Conservation (phyloP, 2,888 invertebrate genomes). For the Polymixis lichenea region DNA sequence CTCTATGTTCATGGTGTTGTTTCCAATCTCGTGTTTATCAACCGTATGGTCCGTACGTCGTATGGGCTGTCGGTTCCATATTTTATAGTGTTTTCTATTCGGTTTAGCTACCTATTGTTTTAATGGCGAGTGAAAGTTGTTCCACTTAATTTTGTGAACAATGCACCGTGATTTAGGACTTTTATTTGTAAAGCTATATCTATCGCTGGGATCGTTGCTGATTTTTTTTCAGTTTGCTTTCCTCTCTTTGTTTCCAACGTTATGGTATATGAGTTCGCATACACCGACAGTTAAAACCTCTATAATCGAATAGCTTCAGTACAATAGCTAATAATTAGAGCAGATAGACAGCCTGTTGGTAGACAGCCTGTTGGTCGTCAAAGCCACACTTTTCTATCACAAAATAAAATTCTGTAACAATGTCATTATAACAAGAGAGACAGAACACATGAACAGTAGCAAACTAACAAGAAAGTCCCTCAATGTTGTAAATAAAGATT, state of each 20-base stretch:
- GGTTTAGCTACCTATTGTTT: constrained; percentile 64
- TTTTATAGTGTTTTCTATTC: constrained; percentile 52
- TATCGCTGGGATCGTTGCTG: constrained; percentile 40
- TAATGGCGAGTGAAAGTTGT: constrained; percentile 63
- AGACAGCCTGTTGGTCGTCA: background rate
- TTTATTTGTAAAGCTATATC: constrained; percentile 49
- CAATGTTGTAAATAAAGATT: constrained; percentile 4
- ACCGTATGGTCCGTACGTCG: constrained; percentile 23
- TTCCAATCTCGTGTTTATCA: constrained; percentile 44
- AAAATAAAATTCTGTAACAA: background rate
- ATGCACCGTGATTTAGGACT: constrained; percentile 46
- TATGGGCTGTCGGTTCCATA: constrained; percentile 23
- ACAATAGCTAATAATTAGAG: constrained; percentile 33
- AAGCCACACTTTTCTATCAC: background rate
- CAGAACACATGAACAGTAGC: background rate
- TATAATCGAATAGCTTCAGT: background rate
- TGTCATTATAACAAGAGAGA: background rate
- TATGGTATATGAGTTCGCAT: constrained; percentile 17
- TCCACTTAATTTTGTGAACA: constrained; percentile 62
- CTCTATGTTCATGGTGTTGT: constrained; percentile 19
- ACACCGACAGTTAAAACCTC: background rate
- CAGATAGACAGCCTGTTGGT: background rate
- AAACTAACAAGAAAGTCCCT: background rate
- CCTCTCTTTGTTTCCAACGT: constrained; percentile 37
- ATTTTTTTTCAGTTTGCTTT: constrained; percentile 38